A percentile compares a stretch with the other conserved stretches of the same genome.
These are phyloP conservation scores for Solea senegalensis DNA, from an alignment of 2,113 vertebrate genomes.

Conservation along the genomic window DNA sequence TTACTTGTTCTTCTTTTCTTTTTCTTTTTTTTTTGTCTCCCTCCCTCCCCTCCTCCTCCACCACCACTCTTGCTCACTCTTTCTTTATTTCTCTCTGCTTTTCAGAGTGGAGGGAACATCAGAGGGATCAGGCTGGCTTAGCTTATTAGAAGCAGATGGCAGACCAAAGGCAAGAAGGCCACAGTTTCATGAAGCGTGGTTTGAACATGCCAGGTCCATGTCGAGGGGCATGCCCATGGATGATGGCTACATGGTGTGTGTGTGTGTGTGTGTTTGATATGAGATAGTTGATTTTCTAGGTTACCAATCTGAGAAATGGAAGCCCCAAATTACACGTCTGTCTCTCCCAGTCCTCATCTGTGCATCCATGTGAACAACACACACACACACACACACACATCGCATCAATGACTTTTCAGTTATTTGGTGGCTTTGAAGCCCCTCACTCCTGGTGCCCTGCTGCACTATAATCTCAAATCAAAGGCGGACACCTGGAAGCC, in stretches of 20 bases:
- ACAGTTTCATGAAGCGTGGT: slow-evolving; percentile 79
- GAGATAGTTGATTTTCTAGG: slow-evolving; percentile 67
- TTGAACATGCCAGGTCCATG: slow-evolving; percentile 79
- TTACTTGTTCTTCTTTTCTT: slow-evolving; percentile 54
- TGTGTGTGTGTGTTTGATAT: slow-evolving; percentile 46
- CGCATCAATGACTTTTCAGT: slow-evolving; percentile 72
- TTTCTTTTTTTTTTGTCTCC: slow-evolving; percentile 55
- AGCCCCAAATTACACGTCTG: slow-evolving; percentile 51
- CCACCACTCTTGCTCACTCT: slow-evolving; percentile 29
- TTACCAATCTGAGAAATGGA: slow-evolving; percentile 59
- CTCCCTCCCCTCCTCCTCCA: slow-evolving; percentile 31
- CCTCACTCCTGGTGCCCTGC: slow-evolving; percentile 47
- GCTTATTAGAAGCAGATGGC: slow-evolving; percentile 80
- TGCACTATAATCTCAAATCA: slow-evolving; percentile 81
- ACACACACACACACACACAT: slow-evolving; percentile 43
- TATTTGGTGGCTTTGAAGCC: slow-evolving; percentile 79
- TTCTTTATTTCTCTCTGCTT: slow-evolving; percentile 61
- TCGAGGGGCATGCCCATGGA: slow-evolving; percentile 76
- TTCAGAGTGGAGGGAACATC: slow-evolving; percentile 74
- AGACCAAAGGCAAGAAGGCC: slow-evolving; percentile 79
- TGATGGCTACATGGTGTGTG: slow-evolving; percentile 63
- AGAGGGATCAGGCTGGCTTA: slow-evolving; percentile 79
- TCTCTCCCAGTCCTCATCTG: slow-evolving; percentile 55
- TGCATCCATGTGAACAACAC: slow-evolving; percentile 39
- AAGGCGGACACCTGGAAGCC: slow-evolving; percentile 73